phyloP scores from a whole-genome alignment of 2,888 invertebrate genomes.

The Caenorhabditis angaria region DNA sequence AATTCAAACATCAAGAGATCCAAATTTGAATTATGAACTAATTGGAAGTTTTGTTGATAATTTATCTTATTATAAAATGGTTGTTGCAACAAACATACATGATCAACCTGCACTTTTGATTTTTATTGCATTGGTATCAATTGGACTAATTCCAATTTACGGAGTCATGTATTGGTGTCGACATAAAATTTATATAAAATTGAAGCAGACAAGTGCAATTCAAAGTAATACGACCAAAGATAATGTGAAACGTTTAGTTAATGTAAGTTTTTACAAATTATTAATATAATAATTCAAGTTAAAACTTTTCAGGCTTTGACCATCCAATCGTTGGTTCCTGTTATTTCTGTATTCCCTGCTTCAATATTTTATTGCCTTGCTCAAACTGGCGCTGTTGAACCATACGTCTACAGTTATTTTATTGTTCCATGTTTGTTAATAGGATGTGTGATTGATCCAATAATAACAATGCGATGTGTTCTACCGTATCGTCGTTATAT shows the following conservation, averaged over 20 bases:
- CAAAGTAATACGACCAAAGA: constrained; percentile 33
- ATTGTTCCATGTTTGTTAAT: constrained; percentile 31
- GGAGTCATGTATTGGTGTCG: constrained; percentile 40
- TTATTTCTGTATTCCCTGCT: constrained; percentile 35
- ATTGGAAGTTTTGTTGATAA: constrained; percentile 19
- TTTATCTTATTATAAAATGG: constrained; percentile 26
- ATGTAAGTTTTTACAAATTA: constrained; percentile 15
- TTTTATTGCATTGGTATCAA: constrained; percentile 13
- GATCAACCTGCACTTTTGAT: constrained; percentile 21
- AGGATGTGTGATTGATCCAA: constrained; percentile 26
- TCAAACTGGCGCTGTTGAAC: constrained; percentile 29
- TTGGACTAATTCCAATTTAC: constrained; percentile 29
- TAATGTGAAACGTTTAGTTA: constrained; percentile 29
- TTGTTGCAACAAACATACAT: constrained; percentile 23
- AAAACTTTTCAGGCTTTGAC: constrained; percentile 33
- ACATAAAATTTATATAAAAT: constrained; percentile 24
- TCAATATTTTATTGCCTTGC: constrained; percentile 31
- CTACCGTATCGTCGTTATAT: constrained; percentile 30
- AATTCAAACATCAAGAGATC: constrained; percentile 5
- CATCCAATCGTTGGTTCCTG: constrained; percentile 33
- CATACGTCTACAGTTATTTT: constrained; percentile 34
- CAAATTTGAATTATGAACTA: constrained; percentile 15
- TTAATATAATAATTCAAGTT: neutral
- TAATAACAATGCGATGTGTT: constrained; percentile 33
- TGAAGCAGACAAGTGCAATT: constrained; percentile 28